Evolutionary conservation across 2,113 vertebrate species (phyloP).

Genomic region (Todiramphus saurophagus): DNA sequence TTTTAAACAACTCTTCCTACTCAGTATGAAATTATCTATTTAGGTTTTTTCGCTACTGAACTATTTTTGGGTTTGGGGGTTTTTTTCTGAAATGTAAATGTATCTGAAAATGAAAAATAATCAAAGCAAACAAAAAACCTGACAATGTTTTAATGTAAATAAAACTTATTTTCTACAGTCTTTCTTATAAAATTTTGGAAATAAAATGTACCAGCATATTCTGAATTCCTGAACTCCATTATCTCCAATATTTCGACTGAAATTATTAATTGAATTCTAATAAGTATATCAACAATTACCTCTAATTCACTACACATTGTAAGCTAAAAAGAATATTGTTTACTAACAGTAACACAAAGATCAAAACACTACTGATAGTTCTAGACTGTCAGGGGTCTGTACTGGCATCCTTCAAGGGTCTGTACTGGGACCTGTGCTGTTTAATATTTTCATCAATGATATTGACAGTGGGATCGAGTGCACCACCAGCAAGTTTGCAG

Average conservation of each 20-base stretch:
- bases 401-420: too few relatives aligned
- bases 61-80: not conserved
- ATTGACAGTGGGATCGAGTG: too few relatives aligned
- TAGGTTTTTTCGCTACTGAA: not conserved
- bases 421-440: too few relatives aligned
- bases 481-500: too few relatives aligned
- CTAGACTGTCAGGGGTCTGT: not conserved
- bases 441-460: too few relatives aligned
- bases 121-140: rapidly evolving
- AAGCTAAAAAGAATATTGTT: not conserved
- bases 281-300: not conserved
- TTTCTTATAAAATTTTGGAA: not conserved
- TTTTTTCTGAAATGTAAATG: not conserved
- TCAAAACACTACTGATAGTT: not conserved
- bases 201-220: not conserved
- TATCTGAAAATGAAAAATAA: not conserved
- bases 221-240: not conserved
- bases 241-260: not conserved
- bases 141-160: not conserved
- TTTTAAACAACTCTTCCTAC: not conserved
- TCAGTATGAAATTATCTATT: not conserved
- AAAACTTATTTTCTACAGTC: not conserved
- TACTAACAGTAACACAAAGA: not conserved
- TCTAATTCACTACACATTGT: not conserved
- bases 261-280: not conserved